Evolutionary conservation across 2,113 vertebrate species (phyloP).

Genomic region (Regulus satrapa): DNA sequence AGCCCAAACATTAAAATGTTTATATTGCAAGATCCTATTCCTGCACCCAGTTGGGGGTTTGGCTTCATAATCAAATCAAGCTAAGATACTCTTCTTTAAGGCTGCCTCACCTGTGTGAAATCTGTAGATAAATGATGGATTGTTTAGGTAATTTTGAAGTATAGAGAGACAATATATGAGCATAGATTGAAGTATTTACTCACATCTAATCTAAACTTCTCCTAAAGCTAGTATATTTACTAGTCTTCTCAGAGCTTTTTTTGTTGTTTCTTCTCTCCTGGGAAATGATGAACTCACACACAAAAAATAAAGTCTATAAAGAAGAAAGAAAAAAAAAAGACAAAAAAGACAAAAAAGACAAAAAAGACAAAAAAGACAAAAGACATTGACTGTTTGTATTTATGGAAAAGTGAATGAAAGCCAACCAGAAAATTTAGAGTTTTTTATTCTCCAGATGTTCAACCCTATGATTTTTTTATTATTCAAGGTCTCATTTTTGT

Average conservation of each 20-base stretch:
- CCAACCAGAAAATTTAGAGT: neutral
- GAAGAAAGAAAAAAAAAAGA: accelerated
- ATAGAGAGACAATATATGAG: neutral
- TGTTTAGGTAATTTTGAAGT: neutral
- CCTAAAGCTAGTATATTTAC: neutral
- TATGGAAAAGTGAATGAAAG: neutral
- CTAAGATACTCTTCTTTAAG: neutral
- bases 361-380: neutral
- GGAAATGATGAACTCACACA: neutral
- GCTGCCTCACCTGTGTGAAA: neutral
- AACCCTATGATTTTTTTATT: neutral
- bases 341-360: no score
- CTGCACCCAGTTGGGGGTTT: neutral
- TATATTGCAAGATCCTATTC: neutral
- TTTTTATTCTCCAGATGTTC: neutral
- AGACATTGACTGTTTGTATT: neutral
- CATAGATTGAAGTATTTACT: slow-evolving; percentile 5
- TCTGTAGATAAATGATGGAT: neutral
- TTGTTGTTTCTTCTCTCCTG: neutral
- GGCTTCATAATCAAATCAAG: slow-evolving; percentile 5
- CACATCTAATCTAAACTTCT: neutral
- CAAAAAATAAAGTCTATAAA: neutral
- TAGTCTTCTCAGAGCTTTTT: neutral
- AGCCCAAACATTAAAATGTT: neutral
- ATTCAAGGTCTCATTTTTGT: neutral